These are phyloP conservation scores for Hirundo rustica DNA, from an alignment of 2,797 vertebrate species.

Conservation along the genomic window DNA sequence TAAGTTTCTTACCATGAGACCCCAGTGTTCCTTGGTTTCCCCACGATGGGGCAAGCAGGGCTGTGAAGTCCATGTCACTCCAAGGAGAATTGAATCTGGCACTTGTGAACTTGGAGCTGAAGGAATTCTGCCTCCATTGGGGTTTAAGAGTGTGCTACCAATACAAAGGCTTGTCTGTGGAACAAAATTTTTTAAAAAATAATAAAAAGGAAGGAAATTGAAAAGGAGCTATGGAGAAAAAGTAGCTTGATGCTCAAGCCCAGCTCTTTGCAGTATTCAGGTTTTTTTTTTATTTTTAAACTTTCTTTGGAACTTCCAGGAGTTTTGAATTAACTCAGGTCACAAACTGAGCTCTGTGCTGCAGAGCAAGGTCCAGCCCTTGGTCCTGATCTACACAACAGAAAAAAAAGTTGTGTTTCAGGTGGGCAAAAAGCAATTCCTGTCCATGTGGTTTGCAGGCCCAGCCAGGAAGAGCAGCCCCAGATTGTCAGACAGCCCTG, in stretches of 20 bases:
- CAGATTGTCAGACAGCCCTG: not conserved
- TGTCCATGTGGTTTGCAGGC: not conserved
- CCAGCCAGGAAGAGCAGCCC: not conserved
- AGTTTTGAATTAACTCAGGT: not conserved
- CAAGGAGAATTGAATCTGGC: not conserved
- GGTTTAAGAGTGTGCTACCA: not conserved
- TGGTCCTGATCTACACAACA: fast-evolving
- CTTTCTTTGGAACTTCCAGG: not conserved
- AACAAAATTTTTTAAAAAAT: too few species aligned
- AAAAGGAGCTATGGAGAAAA: fast-evolving
- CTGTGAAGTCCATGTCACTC: not conserved
- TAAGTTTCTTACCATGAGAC: fast-evolving
- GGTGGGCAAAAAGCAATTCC: not conserved
- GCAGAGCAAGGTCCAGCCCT: not conserved
- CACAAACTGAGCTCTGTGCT: not conserved
- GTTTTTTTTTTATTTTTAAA: not conserved
- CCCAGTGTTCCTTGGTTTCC: not conserved
- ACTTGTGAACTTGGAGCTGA: not conserved
- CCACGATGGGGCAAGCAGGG: not conserved
- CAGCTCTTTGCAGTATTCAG: not conserved
- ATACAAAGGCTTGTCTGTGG: not conserved
- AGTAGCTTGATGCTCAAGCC: not conserved
- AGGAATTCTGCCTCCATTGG: not conserved
- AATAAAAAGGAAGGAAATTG: too few species aligned
- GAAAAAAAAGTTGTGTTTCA: not conserved